Evolutionary conservation across 1,140 invertebrate species (phyloP).

Genomic region (Ditylenchus dipsaci): DNA sequence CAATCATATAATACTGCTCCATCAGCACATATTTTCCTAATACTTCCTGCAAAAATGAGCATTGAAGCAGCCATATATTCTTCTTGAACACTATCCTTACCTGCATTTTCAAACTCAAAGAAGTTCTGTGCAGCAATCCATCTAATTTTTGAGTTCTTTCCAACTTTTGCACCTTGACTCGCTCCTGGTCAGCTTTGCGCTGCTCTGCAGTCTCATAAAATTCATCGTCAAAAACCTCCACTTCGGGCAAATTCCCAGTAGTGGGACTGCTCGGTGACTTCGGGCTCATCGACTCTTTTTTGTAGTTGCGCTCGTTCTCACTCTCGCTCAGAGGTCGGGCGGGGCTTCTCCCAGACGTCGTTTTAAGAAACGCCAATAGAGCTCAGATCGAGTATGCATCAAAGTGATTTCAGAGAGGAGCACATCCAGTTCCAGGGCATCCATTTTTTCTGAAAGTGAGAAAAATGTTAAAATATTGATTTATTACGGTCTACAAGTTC

Average conservation of each 20-base stretch:
- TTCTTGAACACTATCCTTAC: slow-evolving; percentile 1
- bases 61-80: not conserved
- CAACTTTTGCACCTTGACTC: slow-evolving; percentile 60
- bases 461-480: too few species aligned
- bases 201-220: slow-evolving; percentile 35
- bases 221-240: slow-evolving; percentile 14
- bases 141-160: slow-evolving; percentile 67
- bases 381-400: slow-evolving; percentile 79
- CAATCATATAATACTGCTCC: slow-evolving; percentile 91
- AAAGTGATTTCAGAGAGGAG: slow-evolving; percentile 83
- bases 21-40: slow-evolving; percentile 82
- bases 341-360: slow-evolving; percentile 67
- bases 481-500: too few species aligned
- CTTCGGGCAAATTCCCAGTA: not conserved
- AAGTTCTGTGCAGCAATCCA: slow-evolving; percentile 36
- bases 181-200: slow-evolving; percentile 20
- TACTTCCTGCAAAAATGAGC: slow-evolving; percentile 67
- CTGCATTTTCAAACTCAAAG: slow-evolving; percentile 41
- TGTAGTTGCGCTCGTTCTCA: slow-evolving; percentile 6
- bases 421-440: slow-evolving; percentile 81
- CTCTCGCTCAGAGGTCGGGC: slow-evolving; percentile 60
- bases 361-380: slow-evolving; percentile 83
- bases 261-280: not conserved
- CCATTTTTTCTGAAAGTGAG: slow-evolving; percentile 58
- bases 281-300: not conserved